These are phyloP conservation scores for Muricea muricata DNA, from an alignment of 92 coral and sea anemone genomes.

Conservation along the genomic window DNA sequence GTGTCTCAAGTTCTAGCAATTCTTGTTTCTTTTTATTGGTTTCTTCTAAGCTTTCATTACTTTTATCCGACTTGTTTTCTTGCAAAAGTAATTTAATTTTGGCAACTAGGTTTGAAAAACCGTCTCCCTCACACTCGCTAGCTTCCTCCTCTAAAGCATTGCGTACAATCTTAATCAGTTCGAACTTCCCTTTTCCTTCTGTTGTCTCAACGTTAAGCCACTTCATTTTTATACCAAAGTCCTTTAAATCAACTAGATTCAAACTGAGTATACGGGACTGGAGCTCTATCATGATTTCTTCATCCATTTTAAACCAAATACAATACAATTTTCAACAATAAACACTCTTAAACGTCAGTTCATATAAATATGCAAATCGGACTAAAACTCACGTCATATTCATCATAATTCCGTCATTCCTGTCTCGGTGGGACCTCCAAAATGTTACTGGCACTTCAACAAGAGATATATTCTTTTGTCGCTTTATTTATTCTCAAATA, in stretches of 20 bases:
- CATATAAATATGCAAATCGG: no score
- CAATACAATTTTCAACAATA: no score
- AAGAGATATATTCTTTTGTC: no score
- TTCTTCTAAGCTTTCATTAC: background rate
- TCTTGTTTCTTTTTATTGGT: conserved; percentile 13
- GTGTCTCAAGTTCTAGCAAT: background rate
- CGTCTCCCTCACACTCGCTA: conserved; percentile 1
- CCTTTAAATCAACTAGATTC: background rate
- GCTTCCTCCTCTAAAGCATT: conserved; percentile 7
- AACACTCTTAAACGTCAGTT: no score
- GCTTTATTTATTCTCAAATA: no score
- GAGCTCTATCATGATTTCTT: background rate
- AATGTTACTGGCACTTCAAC: no score
- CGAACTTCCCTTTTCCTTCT: background rate
- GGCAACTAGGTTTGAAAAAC: background rate
- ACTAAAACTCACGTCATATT: no score
- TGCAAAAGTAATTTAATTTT: background rate
- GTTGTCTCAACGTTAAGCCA: background rate
- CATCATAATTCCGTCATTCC: no score
- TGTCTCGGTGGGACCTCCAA: no score
- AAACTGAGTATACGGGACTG: background rate
- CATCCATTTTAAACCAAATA: background rate
- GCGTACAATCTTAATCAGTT: background rate
- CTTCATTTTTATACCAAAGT: conserved; percentile 10
- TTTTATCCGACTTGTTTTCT: background rate